Evolutionary conservation across 1,140 invertebrate genomes (phyloP).

Genomic region (Ostrea edulis): DNA sequence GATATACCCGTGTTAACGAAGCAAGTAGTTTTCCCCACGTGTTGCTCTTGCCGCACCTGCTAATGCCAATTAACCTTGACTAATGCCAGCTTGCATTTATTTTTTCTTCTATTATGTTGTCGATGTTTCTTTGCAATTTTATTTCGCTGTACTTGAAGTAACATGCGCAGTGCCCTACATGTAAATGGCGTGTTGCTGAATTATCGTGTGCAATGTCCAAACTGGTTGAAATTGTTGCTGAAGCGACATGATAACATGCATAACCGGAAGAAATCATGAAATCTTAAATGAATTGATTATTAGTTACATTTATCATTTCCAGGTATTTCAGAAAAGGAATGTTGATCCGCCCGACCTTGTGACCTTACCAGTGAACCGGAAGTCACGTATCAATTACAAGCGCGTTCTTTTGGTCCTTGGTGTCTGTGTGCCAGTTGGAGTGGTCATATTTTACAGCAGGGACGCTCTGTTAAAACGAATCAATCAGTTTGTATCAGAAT

Average conservation of each 20-base stretch:
- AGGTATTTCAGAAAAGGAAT: slow-evolving; percentile 12
- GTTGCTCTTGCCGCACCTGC: background rate
- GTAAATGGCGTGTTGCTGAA: too few relatives aligned
- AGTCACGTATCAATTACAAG: background rate
- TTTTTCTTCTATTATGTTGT: too few relatives aligned
- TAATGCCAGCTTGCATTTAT: slow-evolving; percentile 1
- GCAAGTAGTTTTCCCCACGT: background rate
- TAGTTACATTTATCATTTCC: background rate
- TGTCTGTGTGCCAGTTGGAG: background rate
- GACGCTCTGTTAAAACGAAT: background rate
- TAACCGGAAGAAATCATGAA: too few relatives aligned
- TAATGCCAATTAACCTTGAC: slow-evolving; percentile 9
- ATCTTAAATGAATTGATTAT: too few relatives aligned
- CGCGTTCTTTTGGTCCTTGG: background rate
- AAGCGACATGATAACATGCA: too few relatives aligned
- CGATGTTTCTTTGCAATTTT: too few relatives aligned
- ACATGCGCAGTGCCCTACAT: too few relatives aligned
- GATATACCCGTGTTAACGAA: background rate
- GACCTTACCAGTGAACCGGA: background rate
- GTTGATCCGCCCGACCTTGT: slow-evolving; percentile 15
- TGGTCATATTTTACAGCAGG: background rate
- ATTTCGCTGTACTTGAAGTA: too few relatives aligned
- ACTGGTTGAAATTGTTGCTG: too few relatives aligned
- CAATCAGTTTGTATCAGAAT: background rate
- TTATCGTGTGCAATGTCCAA: too few relatives aligned